Base-by-base conservation (phyloP, 2,888 invertebrate genomes). In the Leucophora obtusa region DNA sequence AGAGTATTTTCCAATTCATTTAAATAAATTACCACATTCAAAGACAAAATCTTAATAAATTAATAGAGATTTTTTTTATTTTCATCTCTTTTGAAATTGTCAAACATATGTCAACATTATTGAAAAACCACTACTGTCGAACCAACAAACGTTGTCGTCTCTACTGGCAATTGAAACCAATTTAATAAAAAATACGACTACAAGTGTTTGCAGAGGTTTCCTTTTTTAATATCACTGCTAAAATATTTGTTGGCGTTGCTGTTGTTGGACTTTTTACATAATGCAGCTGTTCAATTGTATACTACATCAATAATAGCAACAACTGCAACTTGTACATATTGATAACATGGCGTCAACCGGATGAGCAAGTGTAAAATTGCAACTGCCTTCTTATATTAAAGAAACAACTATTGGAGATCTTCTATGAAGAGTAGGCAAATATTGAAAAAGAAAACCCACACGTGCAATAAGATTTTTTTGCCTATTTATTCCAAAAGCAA, bases 291-390 rank as follows among this genome's bases (percentile, higher is more conserved):
- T 77, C 81, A 68, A 74, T 69, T 77, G 60, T 43, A 56, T 50
- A 62, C 74, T 50, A 62, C 74, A 74, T 78, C 71, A 82, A 79
- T 77, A 73, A 76, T 54, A 71, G 58, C 58, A 65, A 53, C 53
- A 58, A 21, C 24, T 47, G 59, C 17, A 21, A 33, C 43, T 14
- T 47, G 50, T 15, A n/a, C 17, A 38, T 78, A 71, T 68, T 78
- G 74, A 71, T 78, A 75, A 75, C 56, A 72, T 79, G 82, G 74
- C 81, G 79, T 82, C 81, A 82, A 82, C 83, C 83, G 82, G 83
- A 83, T 83, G 83, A 82, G 75, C 82, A 83, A 83, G 82, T 83
- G 83, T 82, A 74, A 82, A 78, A 80, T 73, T 79, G 68, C 68
- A 75, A 38, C 60, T 72, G 74, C 60, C 66, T 70, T 60, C 77